Base-by-base conservation (phyloP, 1,140 invertebrate species). In the Calephelis virginiensis region DNA sequence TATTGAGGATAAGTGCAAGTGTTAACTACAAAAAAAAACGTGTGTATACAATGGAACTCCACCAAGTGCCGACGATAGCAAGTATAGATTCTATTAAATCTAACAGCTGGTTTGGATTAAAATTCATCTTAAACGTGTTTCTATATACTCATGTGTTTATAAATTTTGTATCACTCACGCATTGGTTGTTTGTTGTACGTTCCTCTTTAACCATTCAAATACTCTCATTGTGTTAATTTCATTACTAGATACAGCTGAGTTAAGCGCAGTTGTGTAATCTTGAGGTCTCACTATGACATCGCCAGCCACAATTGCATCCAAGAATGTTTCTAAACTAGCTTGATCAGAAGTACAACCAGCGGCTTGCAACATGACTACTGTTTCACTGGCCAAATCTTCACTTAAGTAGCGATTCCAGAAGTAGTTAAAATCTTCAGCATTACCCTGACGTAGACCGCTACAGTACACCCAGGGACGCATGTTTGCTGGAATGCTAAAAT, bases 391-490 rank as follows among this genome's bases (percentile, higher is more conserved):
- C n/a, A 93, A 76, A 8, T 90, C 89, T 72, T 91, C 86, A 6
- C 67, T 70, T 17, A 80, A 70, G 74, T 92, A 93, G 64, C 90
- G 85, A 2, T 85, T 72, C 85, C 92, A 94, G 61, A 94, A 82
- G 37, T 74, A 85, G n/a, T 92, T 69, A 72, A 92, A 94, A 61
- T 94, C 91, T 0, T 63, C 70, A 10, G 78, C 79, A 48, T 69
- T 78, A 8, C 92, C 92, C n/a, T 92, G 76, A 46, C 86, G 84
- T 6, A 94, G 75, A 43, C 89, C 92, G 50, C 80, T 85, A 75
- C 93, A 94, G 79, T 94, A 94, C 8, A 94, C 93, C 67, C 92
- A 92, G 17, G 90, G 89, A 43, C 92, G 92, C 73, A 93, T 86
- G 71, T 94, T 93, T 38, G 92, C 83, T 37, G 91, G 87, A 14